These are phyloP conservation scores for Ophiodon elongatus DNA, from an alignment of 2,113 vertebrate genomes.

Conservation along the genomic window DNA sequence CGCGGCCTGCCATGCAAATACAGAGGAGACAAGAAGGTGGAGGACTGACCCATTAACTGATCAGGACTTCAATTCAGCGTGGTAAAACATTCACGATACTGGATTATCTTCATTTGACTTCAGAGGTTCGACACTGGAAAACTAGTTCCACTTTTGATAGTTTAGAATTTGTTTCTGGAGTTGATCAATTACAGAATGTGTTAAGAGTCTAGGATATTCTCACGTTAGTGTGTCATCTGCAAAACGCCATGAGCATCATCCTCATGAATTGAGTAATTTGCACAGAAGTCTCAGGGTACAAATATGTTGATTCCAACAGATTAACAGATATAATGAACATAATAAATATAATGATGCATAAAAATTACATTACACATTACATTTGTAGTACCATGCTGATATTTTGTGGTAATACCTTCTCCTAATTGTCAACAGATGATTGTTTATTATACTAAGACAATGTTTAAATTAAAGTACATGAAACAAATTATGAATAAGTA, in stretches of 20 bases:
- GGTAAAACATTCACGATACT: constrained; percentile 38
- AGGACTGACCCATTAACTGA: constrained; percentile 49
- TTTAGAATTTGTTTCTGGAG: not conserved
- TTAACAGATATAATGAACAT: constrained; percentile 20
- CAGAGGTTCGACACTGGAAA: not conserved
- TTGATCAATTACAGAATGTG: not conserved
- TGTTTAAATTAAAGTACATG: constrained; percentile 9
- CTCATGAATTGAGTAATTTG: constrained; percentile 12
- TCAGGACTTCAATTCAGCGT: constrained; percentile 43
- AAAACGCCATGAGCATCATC: not conserved
- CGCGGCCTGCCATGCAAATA: constrained; percentile 72
- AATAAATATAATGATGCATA: constrained; percentile 51
- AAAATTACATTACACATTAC: constrained; percentile 22
- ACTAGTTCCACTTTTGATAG: not conserved
- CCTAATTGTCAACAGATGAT: constrained; percentile 52
- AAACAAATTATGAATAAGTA: constrained; percentile 21
- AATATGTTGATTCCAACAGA: constrained; percentile 21
- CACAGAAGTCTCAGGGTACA: not conserved
- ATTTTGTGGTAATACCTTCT: not conserved
- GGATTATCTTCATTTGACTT: constrained; percentile 21
- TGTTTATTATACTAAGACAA: constrained; percentile 29
- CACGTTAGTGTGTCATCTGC: not conserved
- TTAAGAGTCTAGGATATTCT: constrained; percentile 18
- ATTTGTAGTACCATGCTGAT: constrained; percentile 11
- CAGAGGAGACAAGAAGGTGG: constrained; percentile 51